Evolutionary conservation across 2,797 vertebrate species (phyloP), one percentile per base, ranked within the genome.

Genomic region (Poeciliopsis gracilis): DNA sequence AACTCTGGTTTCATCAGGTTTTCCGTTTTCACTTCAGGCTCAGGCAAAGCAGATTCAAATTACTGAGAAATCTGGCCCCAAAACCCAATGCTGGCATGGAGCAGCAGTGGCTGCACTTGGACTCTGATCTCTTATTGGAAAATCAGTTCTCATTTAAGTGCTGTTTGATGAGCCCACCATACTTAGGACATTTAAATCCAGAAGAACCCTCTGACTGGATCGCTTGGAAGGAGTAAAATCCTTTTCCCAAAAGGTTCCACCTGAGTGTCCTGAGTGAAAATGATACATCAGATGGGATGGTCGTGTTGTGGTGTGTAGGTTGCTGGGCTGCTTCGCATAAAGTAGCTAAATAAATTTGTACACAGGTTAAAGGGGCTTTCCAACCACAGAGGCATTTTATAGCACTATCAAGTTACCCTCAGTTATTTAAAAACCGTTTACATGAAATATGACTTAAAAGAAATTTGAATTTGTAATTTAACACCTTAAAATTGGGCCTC

Each of bases 161-260:
- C 80, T 12, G 63, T 83, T 86, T 92, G 85, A 92, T 89, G 88
- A 86, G 82, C 90, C 77, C 83, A 87, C 85, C 89, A 90, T 66
- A 90, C 80, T 91, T 89, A 77, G 55, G 81, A 82, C 66, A 77
- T 89, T 80, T 90, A 77, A 82, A 81, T 93, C 90, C 90, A 91
- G 82, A 46, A 73, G 78, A 86, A 72, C 78, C 81, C 70, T 46
- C 12, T 47, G 59, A 57, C 69, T 76, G 88, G 81, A 79, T 87
- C 90, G 89, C 79, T 87, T 88, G 82, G 23, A 80, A 43, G 12
- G 78, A 83, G 57, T 51, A 75, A 49, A 74, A 69, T 85, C 78
- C 80, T 76, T 89, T 93, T 91, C 88, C 88, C 90, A 88, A 83
- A 75, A 75, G 79, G 57, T 53, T 67, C 81, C 84, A 87, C 78